Conservation (phyloP, 2,888 invertebrate species). For the Conus canariensis region DNA sequence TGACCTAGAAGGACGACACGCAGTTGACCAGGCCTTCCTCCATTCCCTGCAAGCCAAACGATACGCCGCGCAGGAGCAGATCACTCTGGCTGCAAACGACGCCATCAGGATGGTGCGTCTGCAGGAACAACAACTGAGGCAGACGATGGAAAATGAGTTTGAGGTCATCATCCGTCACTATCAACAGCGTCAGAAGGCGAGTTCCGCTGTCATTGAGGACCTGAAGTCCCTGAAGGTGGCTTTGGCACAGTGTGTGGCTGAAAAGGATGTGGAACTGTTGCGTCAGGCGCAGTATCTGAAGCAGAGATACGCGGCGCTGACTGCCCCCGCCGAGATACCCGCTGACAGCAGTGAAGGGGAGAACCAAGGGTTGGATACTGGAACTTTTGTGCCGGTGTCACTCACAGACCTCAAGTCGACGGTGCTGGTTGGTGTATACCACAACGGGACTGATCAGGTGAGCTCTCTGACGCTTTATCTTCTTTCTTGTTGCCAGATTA, state of each 20-base stretch:
- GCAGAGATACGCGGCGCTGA: background rate
- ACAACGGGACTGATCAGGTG: background rate
- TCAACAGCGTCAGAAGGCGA: background rate
- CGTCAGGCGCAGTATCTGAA: slow-evolving; percentile 19
- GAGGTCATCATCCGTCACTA: background rate
- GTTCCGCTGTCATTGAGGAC: background rate
- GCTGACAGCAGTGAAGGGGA: background rate
- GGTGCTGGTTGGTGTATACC: background rate
- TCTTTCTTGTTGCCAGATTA: background rate
- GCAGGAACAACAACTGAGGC: background rate
- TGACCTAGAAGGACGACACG: background rate
- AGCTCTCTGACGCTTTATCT: background rate
- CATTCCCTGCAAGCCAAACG: background rate
- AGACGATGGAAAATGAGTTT: background rate
- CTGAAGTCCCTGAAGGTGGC: background rate
- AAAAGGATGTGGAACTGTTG: background rate
- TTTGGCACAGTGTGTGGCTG: background rate
- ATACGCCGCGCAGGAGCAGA: background rate
- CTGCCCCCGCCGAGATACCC: background rate
- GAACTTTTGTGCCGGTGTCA: background rate
- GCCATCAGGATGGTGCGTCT: slow-evolving; percentile 1
- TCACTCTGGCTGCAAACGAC: background rate
- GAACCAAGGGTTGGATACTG: background rate
- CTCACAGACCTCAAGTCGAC: background rate
- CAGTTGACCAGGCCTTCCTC: background rate